Percentiles rank a stretch among this genome's conserved stretches.
phyloP scores from a whole-genome alignment of 2,888 invertebrate species.

The Lithophane ornitopus region DNA sequence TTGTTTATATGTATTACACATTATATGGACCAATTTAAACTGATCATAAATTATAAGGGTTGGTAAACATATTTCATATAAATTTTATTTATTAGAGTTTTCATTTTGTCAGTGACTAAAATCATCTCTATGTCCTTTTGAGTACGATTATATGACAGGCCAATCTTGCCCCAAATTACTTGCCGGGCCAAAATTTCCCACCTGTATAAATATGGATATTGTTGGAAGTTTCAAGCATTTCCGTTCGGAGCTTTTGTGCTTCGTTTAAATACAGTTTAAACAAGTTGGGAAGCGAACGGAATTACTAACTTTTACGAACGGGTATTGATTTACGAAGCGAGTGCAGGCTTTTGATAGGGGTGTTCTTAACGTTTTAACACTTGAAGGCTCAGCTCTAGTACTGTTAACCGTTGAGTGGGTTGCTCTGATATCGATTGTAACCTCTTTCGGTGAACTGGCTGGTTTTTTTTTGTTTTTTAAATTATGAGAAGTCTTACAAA shows the following conservation, averaged over 20 bases:
- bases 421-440: slow-evolving; percentile 10
- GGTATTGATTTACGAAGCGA: slow-evolving; percentile 66
- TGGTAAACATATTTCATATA: background rate
- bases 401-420: slow-evolving; percentile 22
- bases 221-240: slow-evolving; percentile 26
- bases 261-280: slow-evolving; percentile 42
- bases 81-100: background rate
- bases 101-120: background rate
- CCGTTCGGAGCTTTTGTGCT: slow-evolving; percentile 6
- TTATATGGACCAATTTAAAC: background rate
- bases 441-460: background rate
- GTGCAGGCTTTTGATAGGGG: slow-evolving; percentile 52
- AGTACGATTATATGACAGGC: background rate
- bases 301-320: slow-evolving; percentile 60
- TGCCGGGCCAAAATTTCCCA: background rate
- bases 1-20: slow-evolving; percentile 2
- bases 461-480: background rate
- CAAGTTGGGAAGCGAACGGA: slow-evolving; percentile 41
- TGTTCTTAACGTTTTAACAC: slow-evolving; percentile 34
- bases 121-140: background rate
- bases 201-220: slow-evolving; percentile 29
- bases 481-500: background rate
- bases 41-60: background rate
- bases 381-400: slow-evolving; percentile 16
- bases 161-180: background rate